Base-by-base conservation (phyloP, 2,113 vertebrate genomes). In the Calyptomena viridis region DNA sequence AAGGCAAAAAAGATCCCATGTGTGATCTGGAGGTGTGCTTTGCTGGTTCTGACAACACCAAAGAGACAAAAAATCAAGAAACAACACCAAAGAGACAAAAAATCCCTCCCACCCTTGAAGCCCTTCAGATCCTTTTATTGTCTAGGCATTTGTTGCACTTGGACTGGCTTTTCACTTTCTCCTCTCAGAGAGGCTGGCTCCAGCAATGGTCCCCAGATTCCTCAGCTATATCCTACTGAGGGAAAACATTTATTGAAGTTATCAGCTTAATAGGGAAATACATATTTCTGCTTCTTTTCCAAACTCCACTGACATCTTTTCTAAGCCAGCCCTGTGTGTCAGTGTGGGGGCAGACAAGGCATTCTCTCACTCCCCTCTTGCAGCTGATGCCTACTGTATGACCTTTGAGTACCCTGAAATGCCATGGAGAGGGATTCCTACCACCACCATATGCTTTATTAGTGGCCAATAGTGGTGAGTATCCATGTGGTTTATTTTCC, bases 241-340 rank as follows among this genome's bases (percentile, higher is more conserved):
- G 78, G 58, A 97, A 97, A 97, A 97, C 95, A 97, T 95, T 97
- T 95, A 96, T 80, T 89, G 95, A 97, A 96, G 92, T 90, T 88
- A 96, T 96, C 82, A 94, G 83, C 85, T 95, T 97, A 93, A 96
- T 94, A 95, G 89, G 82, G 93, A 97, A 95, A 97, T 97, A 95
- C 87, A 94, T 96, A 96, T 91, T 96, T 96, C 87, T 97, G 73
- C 85, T 90, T 83, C 87, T 96, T 95, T 95, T 95, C 94, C 86
- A 96, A 87, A 88, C 89, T 91, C 62, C 49, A 59, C 94, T 1
- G 7, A 93, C 58, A 53, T 79, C 44, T 90, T 76, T 90, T 81
- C 47, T 39, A 94, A 96, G 91, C 40, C 90, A 95, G 85, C 68
- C 37, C 50, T 8, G 6, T 0, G 0, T 95, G 80, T 95, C 76